phyloP scores from a whole-genome alignment of 2,797 vertebrate genomes.

The Erpetoichthys calabaricus region DNA sequence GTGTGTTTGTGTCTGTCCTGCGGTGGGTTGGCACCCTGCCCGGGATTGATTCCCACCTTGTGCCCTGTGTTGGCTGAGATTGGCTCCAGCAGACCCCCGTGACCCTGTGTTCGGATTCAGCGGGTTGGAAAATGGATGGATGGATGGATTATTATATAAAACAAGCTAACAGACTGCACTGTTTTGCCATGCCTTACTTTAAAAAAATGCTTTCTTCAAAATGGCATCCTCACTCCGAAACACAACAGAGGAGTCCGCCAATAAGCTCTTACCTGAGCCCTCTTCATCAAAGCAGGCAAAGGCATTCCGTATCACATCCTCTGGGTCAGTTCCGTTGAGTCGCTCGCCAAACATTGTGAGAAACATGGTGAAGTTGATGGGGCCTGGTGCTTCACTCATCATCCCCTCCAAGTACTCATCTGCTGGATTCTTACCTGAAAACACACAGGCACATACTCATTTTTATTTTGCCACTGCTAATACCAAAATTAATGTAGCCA shows the following conservation, averaged over 20 bases:
- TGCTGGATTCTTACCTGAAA: constrained; percentile 85
- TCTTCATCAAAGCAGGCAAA: constrained; percentile 97
- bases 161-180: no score
- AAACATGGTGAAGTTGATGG: constrained; percentile 99
- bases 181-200: no score
- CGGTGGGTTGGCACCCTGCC: no score
- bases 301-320: constrained; percentile 94
- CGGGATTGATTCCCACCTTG: no score
- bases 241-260: neutral
- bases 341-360: constrained; percentile 98
- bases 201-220: no score
- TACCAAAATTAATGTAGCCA: no score
- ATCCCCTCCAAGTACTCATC: constrained; percentile 95
- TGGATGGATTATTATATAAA: no score
- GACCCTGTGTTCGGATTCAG: no score
- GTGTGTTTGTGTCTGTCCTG: no score
- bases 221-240: neutral
- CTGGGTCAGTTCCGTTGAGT: constrained; percentile 90
- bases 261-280: constrained; percentile 58
- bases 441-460: neutral
- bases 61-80: no score
- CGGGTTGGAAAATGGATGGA: no score
- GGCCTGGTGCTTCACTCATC: constrained; percentile 95
- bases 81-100: no score
- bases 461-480: neutral